These are phyloP conservation scores for Pristionchus mayeri DNA, from an alignment of 2,888 invertebrate genomes.

Conservation along the genomic window DNA sequence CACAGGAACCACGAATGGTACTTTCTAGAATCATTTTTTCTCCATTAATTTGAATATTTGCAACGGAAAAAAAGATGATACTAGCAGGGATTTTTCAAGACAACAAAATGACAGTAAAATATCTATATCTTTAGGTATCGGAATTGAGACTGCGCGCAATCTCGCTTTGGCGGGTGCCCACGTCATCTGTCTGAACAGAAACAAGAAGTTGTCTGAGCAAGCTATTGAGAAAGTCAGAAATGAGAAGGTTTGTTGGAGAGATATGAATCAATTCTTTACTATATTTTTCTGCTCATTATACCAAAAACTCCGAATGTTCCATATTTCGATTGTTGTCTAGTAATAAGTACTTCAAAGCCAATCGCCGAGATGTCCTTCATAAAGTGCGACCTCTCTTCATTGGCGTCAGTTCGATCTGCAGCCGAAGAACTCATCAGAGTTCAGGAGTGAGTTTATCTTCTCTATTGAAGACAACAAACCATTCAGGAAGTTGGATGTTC, in stretches of 20 bases:
- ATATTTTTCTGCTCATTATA: too few relatives aligned
- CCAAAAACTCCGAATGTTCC: background rate
- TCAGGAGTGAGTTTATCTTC: background rate
- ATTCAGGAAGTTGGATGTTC: slow-evolving; percentile 3
- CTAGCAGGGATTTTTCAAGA: too few relatives aligned
- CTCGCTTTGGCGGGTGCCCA: slow-evolving; percentile 46
- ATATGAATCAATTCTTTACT: too few relatives aligned
- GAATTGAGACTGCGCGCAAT: slow-evolving; percentile 30
- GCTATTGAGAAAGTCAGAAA: background rate
- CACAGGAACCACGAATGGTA: slow-evolving; percentile 44
- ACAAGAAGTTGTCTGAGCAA: slow-evolving; percentile 27
- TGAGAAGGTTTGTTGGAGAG: slow-evolving; percentile 25
- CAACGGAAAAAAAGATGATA: too few relatives aligned
- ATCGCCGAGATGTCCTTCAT: slow-evolving; percentile 16
- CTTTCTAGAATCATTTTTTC: too few relatives aligned
- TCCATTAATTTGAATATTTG: too few relatives aligned
- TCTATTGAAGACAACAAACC: background rate
- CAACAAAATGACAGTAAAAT: too few relatives aligned
- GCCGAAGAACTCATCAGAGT: slow-evolving; percentile 18
- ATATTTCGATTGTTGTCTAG: too few relatives aligned
- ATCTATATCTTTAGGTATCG: slow-evolving; percentile 26
- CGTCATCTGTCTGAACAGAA: slow-evolving; percentile 42
- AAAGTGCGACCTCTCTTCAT: slow-evolving; percentile 34
- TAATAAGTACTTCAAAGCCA: too few relatives aligned
- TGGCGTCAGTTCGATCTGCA: slow-evolving; percentile 9